Conservation (phyloP, 2,797 vertebrate species). For the Chelonia mydas region DNA sequence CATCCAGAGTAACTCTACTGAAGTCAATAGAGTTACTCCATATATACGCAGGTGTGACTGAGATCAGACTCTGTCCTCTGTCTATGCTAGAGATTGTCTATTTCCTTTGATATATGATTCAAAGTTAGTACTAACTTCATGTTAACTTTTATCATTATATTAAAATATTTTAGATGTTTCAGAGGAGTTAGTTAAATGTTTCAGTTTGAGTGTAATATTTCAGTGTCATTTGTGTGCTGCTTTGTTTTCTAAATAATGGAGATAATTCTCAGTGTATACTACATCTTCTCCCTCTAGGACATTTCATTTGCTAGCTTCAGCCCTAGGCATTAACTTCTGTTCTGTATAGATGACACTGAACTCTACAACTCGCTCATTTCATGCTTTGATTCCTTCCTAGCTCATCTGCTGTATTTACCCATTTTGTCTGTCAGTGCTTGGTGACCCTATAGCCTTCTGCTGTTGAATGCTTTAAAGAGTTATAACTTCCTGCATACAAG, state of each 20-base stretch:
- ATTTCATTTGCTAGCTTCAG: not conserved
- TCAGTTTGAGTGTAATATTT: not conserved
- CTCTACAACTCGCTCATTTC: not conserved
- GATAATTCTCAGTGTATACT: rapidly evolving
- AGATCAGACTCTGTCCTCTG: not conserved
- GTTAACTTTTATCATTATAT: not conserved
- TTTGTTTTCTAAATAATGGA: not conserved
- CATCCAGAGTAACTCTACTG: not conserved
- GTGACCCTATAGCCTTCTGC: not conserved
- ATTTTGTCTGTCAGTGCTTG: not conserved
- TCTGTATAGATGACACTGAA: rapidly evolving
- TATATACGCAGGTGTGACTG: not conserved
- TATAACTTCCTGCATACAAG: not conserved
- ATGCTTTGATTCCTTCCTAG: not conserved
- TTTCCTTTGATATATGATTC: not conserved
- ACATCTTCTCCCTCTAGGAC: not conserved
- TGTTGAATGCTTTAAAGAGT: not conserved
- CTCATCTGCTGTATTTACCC: not conserved
- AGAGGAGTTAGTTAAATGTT: not conserved
- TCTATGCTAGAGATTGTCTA: rapidly evolving
- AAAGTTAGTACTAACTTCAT: not conserved
- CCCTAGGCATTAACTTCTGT: not conserved
- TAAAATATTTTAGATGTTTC: not conserved
- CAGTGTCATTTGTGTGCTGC: not conserved
- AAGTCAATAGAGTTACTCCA: not conserved